Evolutionary conservation across 1,140 invertebrate genomes (phyloP).

Genomic region (Solenopsis fugax): DNA sequence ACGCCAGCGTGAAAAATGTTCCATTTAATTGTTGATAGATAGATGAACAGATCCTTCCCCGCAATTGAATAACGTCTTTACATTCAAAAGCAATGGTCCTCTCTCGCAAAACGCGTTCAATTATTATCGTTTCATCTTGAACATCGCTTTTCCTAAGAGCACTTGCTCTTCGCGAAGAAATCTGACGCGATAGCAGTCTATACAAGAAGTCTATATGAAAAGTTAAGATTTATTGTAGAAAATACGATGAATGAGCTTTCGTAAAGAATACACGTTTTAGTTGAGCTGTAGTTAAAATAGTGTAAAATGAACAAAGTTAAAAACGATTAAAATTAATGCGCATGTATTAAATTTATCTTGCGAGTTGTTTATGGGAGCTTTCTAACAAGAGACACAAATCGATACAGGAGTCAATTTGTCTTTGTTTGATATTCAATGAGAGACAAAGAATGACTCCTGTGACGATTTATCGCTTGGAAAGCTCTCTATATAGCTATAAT

Average conservation of each 20-base stretch:
- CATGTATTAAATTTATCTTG: slow-evolving; percentile 36
- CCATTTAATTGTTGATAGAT: slow-evolving; percentile 55
- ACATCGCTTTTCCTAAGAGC: slow-evolving; percentile 16
- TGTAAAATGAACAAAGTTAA: neutral
- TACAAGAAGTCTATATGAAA: slow-evolving; percentile 21
- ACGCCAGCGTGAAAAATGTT: slow-evolving; percentile 54
- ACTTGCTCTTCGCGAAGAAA: slow-evolving; percentile 14
- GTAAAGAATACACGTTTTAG: neutral
- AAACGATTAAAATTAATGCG: neutral
- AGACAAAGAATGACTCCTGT: too few species aligned
- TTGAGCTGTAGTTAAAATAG: neutral
- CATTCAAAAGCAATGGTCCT: neutral
- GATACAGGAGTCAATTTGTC: neutral
- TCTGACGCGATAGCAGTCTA: slow-evolving; percentile 33
- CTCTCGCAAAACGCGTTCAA: neutral
- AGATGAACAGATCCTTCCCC: slow-evolving; percentile 20
- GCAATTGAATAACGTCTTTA: slow-evolving; percentile 25
- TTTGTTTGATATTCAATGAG: too few species aligned
- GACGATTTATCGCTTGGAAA: too few species aligned
- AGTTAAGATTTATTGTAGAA: neutral
- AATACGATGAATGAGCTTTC: neutral
- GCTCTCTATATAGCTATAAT: neutral
- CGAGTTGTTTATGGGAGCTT: neutral
- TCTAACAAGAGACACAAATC: too few species aligned
- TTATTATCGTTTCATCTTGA: slow-evolving; percentile 47